Evolutionary conservation across 1,140 invertebrate species (phyloP), one percentile per base, ranked within the genome.

Genomic region (Ectropis grisescens): DNA sequence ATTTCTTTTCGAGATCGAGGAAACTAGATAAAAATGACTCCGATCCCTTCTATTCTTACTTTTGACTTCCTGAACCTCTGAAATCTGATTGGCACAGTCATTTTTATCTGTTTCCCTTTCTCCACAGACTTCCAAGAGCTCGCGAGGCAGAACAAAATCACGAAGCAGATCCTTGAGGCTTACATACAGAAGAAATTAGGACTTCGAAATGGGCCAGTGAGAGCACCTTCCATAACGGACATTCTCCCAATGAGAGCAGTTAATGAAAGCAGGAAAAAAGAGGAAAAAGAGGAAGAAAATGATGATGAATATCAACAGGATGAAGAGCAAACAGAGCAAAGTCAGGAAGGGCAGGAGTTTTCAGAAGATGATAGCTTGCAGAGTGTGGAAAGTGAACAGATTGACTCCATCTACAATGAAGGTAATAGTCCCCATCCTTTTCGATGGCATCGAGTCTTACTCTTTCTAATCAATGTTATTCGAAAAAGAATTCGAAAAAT

Each of bases 71-170:
- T 35, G 26, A 29, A 16, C 30, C 14, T 31, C 24, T 35, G 24
- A 46, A 54, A 39, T 46, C 37, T 49, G 42, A 26, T 52, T 25
- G 53, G 54, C 58, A 51, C 61, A 64, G 76, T 81, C 76, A 79
- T 81, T 81, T 81, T 81, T 81, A 81, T 81, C 76, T 72, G 59
- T 41, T 67, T 81, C 75, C 75, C 76, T 56, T 68, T 72, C 65
- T 70, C 51, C 61, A 27, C 78, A 82, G 87, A 85, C 65, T 47
- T 81, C 19, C 74, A 82, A 41, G 89, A 90, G 69, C 60, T 90
- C 59, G 85, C 85, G 48, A 70, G 87, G 27, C 88, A 90, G 83
- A 90, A 90, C 78, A 84, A 84, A 66, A 90, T 90, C 61, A 90
- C 89, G 11, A 84, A 88, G 61, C 87, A 89, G 75, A 90, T 90